Evolutionary conservation across 2,113 vertebrate species (phyloP), one percentile per base, ranked within the genome.

Genomic region (Lepus timidus): DNA sequence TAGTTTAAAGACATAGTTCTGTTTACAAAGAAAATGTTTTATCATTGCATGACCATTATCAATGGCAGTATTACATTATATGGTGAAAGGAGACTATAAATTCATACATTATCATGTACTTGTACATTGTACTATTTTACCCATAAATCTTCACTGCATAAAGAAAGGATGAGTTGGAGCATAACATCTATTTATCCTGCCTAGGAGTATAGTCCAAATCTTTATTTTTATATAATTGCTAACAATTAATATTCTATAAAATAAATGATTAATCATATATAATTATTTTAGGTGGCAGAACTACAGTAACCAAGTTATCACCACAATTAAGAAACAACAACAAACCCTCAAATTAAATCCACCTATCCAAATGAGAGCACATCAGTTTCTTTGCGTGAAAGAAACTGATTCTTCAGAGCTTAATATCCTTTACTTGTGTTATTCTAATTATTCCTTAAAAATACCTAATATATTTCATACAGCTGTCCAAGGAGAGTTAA

Each of bases 211-310:
- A 76, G 3, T 70, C 23, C 2, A 67, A 36, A 36, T 67, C 4
- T 52, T 93, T 76, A 83, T 61, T 92, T 96, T 95, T 44, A 81
- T 19, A 23, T 39, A 80, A 71, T 76, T 9, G 49, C n/a, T 85
- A 84, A 75, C 20, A 87, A 2, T 44, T 68, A 75, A 39, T 92
- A 61, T 4, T 94, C 9, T 94, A 3, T 62, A 68, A 94, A 89
- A 71, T 85, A 20, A 58, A 94, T 25, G 9, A 23, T 90, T 80
- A 61, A 62, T 27, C 9, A 71, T 44, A 39, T 84, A 55, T n/a
- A 90, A 70, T 68, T 67, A 91, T 75, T 88, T 22, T 14, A 79
- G 82, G 39, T 70, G 27, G 1, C 11, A 93, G 25, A 55, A 39
- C 6, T 58, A 58, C 6, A 36, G 52, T 74, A 52, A 71, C 25